A percentile compares a stretch with the other conserved stretches of the same genome.
phyloP scores from a whole-genome alignment of 2,113 vertebrate genomes.

The Uria aalge region DNA sequence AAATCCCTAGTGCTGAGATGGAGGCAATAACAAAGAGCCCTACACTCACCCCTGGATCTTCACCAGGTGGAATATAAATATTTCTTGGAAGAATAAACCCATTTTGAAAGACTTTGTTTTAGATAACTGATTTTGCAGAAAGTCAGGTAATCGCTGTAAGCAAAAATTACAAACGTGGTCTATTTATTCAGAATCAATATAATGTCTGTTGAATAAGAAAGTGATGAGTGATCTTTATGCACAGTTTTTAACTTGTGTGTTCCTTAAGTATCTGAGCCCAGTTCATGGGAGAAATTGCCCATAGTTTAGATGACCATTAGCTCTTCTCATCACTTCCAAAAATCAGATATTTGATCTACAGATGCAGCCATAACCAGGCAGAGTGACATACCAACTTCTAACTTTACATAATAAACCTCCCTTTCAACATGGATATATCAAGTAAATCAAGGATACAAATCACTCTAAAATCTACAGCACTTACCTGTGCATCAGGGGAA shows the following conservation, averaged over 20 bases:
- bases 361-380: not conserved
- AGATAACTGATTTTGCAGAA: not conserved
- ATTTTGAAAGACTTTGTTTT: not conserved
- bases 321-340: not conserved
- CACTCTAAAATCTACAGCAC: slow-evolving; percentile 45
- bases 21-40: not conserved
- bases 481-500: slow-evolving; percentile 73
- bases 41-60: not conserved
- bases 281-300: not conserved
- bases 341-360: not conserved
- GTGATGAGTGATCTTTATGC: not conserved
- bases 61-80: not conserved
- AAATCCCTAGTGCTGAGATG: not conserved
- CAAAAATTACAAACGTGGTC: not conserved
- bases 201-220: not conserved
- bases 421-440: not conserved
- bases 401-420: not conserved
- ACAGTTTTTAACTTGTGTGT: not conserved
- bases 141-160: not conserved
- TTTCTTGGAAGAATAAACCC: not conserved
- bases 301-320: not conserved
- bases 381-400: no score
- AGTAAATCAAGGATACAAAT: not conserved
- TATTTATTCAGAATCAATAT: not conserved
- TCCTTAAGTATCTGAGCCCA: not conserved